Base-by-base conservation (phyloP, 35 echinoderm and acorn worm genomes). In the Apostichopus japonicus region DNA sequence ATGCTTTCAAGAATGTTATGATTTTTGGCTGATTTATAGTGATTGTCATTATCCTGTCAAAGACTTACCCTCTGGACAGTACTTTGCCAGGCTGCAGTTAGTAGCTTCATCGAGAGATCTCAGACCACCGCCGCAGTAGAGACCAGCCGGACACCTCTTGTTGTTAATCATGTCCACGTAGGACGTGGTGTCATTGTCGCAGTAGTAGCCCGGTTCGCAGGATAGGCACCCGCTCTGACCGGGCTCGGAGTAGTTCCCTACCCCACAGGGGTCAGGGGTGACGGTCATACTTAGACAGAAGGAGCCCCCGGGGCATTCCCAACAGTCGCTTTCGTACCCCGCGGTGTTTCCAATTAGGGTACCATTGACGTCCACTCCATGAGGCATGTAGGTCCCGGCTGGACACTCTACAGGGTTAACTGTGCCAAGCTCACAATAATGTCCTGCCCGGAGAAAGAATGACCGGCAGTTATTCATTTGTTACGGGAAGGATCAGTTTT, bases 351-450 rank as follows among this genome's bases (percentile, higher is more conserved):
- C 97, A 21, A 54, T 67, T 6, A 96, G 79, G 27, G 79, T 91
- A 1, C 91, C 95, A 52, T 87, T 92, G 63, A 57, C 27, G 63
- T 99, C 79, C 5, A 93, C 95, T 17, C 97, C 97, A 87, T 95
- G 93, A 15, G 97, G 97, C 97, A 99, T 99, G 92, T 99, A 99
- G 14, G 97, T 95, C 51, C 97, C 97, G 4, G 95, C 65, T 6
- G 97, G 95, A 65, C 97, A 99, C 6, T 88, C 81, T 19, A 90
- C 90, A 0, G 97, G 97, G 44, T 94, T 91, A 9, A 96, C 92
- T 24, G 92, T 83, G 8, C 95, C 97, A 51, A 96, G 96, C 79
- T 99, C 97, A 83, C 97, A 99, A 89, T 94, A 99, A 93, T 96
- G 92, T 77, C 97, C 97, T 99, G 65, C n/a, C 19, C n/a, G 54